Evolutionary conservation across 2,888 invertebrate genomes (phyloP), one percentile per base, ranked within the genome.

Genomic region (Spilarctia lutea): DNA sequence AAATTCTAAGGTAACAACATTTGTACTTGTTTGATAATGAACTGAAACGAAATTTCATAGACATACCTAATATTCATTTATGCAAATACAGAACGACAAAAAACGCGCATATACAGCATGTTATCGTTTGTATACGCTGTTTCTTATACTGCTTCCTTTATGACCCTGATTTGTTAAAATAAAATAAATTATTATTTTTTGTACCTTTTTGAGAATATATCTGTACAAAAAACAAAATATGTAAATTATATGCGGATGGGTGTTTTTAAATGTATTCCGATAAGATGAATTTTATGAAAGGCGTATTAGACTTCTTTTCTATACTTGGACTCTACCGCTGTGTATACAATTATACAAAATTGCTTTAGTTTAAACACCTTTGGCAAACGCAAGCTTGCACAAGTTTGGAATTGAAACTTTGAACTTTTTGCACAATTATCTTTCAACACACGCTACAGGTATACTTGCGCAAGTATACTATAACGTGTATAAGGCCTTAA

Each of bases 21-120:
- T 1, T 48, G 16, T 45, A 20, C 20, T 68, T 45, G 45, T 68
- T 48, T 27, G 30, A 68, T 45, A 48, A 30, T 48, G 20, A 48
- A 68, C 30, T 33, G 48, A 48, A 68, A 68, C 11, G 30, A 68
- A 48, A 24, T 68, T 68, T 48, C 33, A 48, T 33, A 68, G 18
- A 45, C 18, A 68, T 33, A 7, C 30, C n/a, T 10, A 33, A 68
- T 68, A 68, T 45, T 52, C 52, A 69, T 27, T 63, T 63, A 63
- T 63, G 30, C 30, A 63, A 63, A 63, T 63, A 63, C 30, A 30
- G 63, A 63, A 63, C 18, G 30, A 30, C 63, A 16, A 63, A 30
- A 63, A 30, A 63, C 30, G 18, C 30, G 30, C 30, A 18, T 63
- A 45, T 33, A 56, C 24, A 66, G 39, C n/a, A 39, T 66, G 66